phyloP scores from a whole-genome alignment of 2,888 invertebrate species.

The Pediacus dermestoides region DNA sequence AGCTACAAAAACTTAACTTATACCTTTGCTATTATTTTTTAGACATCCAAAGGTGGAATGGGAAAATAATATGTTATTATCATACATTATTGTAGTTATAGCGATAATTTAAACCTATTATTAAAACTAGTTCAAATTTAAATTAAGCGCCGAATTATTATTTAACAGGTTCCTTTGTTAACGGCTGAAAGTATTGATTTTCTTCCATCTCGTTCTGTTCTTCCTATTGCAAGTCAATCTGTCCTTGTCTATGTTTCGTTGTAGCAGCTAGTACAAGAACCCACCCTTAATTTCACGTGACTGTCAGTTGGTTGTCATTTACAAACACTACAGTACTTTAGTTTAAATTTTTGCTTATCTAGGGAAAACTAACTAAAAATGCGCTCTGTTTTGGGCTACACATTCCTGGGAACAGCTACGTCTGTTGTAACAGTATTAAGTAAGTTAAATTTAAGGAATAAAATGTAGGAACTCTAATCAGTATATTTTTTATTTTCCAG shows the following conservation, averaged over 20 bases:
- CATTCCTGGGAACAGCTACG: slow-evolving; percentile 44
- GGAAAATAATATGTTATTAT: slow-evolving; percentile 13
- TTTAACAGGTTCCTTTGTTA: too few relatives aligned
- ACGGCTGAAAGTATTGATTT: too few relatives aligned
- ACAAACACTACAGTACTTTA: too few relatives aligned
- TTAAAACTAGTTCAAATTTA: too few relatives aligned
- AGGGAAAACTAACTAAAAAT: slow-evolving; percentile 43
- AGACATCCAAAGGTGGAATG: slow-evolving; percentile 32
- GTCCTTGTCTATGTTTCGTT: too few relatives aligned
- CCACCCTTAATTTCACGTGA: slow-evolving; percentile 14
- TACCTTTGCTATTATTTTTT: slow-evolving; percentile 13
- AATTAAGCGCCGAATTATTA: too few relatives aligned
- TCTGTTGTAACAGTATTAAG: slow-evolving; percentile 40
- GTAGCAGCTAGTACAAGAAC: background rate
- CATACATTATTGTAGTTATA: too few relatives aligned
- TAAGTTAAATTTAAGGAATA: slow-evolving; percentile 26
- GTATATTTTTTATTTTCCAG: slow-evolving; percentile 40
- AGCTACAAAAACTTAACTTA: background rate
- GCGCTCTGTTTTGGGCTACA: slow-evolving; percentile 50
- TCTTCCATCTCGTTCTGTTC: too few relatives aligned
- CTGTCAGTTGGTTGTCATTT: too few relatives aligned
- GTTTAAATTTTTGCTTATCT: slow-evolving; percentile 2
- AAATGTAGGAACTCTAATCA: slow-evolving; percentile 12
- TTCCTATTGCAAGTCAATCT: too few relatives aligned
- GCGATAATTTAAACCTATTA: too few relatives aligned